Base-by-base conservation (phyloP, 2,888 invertebrate species). In the Osmoderma eremita region DNA sequence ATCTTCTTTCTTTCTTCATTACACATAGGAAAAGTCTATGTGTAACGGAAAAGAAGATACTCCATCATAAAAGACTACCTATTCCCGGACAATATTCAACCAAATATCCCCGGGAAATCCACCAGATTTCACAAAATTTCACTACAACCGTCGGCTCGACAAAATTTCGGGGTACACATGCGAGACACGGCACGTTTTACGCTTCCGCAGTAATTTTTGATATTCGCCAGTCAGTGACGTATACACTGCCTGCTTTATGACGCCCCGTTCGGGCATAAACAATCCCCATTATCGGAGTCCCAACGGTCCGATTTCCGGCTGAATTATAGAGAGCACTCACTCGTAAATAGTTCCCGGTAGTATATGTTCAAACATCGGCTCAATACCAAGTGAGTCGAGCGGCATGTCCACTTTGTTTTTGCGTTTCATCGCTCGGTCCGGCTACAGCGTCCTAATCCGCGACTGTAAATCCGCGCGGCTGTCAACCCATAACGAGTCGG, bases 251-350 rank as follows among this genome's bases (percentile, higher is more conserved):
- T 56, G 56, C 41, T 56, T 56, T 56, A 56, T 56, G 56, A 56
- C 56, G 42, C 56, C 41, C 56, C 22, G 4, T 41, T 22, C 22
- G 56, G 56, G 41, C 41, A 56, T 56, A 42, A 42, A 56, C 42
- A 56, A 56, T 56, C 56, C 41, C 56, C 56, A 56, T 56, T 56
- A 56, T 56, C 56, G 56, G 22, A n/a, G 41, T 56, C 56, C 56
- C 56, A 12, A 13, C 18, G 41, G 56, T 24, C 39, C 56, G 41
- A 56, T 56, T 56, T 41, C 39, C 22, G n/a, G 39, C 20, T 56
- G 56, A 56, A 56, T 56, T 56, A 56, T 56, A 20, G 56, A 56
- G 56, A 56, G 30, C 42, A 15, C 15, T 17, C 42, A 41, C 41
- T 22, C 56, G 56, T 56, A 56, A 56, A 56, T 56, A 56, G 56